A percentile compares a stretch with the other conserved stretches of the same genome.
phyloP scores from a whole-genome alignment of 2,888 invertebrate genomes.

The Allygus modestus region DNA sequence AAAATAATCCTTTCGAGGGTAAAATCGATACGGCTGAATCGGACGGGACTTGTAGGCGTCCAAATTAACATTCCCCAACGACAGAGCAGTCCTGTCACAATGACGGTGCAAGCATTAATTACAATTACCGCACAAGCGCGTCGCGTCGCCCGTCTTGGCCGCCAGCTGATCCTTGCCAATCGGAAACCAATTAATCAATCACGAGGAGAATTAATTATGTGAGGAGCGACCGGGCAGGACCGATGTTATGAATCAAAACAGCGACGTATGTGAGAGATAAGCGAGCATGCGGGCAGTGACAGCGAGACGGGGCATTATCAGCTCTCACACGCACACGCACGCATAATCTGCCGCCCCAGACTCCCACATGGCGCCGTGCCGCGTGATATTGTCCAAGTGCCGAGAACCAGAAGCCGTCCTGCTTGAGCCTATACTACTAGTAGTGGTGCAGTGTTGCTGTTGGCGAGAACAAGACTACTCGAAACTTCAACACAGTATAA shows the following conservation, averaged over 20 bases:
- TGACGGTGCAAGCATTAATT: conserved; percentile 8
- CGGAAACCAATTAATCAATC: conserved; percentile 46
- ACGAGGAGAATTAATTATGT: conserved; percentile 36
- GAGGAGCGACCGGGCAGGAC: neutral
- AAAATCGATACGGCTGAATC: too few relatives aligned
- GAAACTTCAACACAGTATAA: too few relatives aligned
- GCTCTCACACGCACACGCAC: conserved; percentile 14
- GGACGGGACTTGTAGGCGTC: neutral
- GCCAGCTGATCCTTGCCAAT: neutral
- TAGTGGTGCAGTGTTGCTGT: too few relatives aligned
- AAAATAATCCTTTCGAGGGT: too few relatives aligned
- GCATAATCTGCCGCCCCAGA: neutral
- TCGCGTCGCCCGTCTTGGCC: too few relatives aligned
- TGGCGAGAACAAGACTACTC: too few relatives aligned
- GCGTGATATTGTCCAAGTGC: too few relatives aligned
- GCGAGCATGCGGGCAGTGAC: conserved; percentile 44
- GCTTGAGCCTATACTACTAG: too few relatives aligned
- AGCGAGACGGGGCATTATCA: conserved; percentile 42
- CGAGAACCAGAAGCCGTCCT: too few relatives aligned
- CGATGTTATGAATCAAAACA: conserved; percentile 53
- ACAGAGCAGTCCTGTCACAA: conserved; percentile 4
- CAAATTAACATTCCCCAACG: conserved; percentile 7
- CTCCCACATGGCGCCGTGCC: neutral
- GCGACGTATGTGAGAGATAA: conserved; percentile 42
- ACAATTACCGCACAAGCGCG: neutral